Evolutionary conservation across 2,113 vertebrate species (phyloP).

Genomic region (Pterocles gutturalis): DNA sequence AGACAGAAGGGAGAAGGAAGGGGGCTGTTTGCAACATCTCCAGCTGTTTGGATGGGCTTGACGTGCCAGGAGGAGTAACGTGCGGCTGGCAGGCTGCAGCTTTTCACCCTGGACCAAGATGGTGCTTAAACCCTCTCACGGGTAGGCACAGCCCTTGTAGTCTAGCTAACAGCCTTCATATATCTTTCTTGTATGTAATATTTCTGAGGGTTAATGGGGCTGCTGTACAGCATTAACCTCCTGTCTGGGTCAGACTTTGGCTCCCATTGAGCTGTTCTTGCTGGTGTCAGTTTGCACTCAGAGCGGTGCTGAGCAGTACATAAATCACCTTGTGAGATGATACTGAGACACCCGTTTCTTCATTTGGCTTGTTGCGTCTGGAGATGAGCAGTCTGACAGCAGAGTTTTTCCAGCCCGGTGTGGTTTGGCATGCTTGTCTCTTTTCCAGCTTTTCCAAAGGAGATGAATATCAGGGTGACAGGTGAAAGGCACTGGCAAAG

Average conservation of each 20-base stretch:
- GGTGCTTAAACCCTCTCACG: not conserved
- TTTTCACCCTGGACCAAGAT: not conserved
- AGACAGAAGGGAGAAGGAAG: not conserved
- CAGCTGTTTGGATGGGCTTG: not conserved
- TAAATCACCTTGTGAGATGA: not conserved
- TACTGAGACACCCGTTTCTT: not conserved
- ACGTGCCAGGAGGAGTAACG: rapidly evolving
- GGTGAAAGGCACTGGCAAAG: not conserved
- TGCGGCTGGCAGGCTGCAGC: not conserved
- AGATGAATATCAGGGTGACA: not conserved
- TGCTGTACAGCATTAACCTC: not conserved
- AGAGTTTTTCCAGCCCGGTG: not conserved
- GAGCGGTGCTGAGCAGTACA: not conserved
- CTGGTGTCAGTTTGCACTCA: not conserved
- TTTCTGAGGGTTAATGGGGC: not conserved
- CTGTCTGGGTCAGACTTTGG: not conserved
- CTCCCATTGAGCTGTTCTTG: not conserved
- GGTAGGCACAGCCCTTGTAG: not conserved
- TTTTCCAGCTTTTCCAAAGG: not conserved
- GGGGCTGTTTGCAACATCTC: not conserved
- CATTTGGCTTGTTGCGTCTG: not conserved
- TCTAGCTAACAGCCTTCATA: not conserved
- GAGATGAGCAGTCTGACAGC: not conserved
- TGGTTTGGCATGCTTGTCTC: not conserved
- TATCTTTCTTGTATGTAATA: not conserved